Evolutionary conservation across 2,888 invertebrate genomes (phyloP).

Genomic region (Homarus gammarus): DNA sequence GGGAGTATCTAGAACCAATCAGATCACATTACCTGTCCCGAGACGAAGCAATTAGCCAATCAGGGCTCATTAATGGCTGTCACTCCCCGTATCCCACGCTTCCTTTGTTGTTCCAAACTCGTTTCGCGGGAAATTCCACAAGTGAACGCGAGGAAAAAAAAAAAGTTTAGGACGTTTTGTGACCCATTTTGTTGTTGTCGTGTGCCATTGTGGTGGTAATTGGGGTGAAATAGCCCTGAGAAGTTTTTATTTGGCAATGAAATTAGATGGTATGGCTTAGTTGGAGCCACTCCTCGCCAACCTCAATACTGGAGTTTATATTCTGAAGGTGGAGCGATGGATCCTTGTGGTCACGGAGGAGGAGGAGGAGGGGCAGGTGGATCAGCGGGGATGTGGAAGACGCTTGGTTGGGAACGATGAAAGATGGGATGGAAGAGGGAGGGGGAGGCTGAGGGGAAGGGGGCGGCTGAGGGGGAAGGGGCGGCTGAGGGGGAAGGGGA

Average conservation of each 20-base stretch:
- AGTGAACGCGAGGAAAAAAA: slow-evolving; percentile 23
- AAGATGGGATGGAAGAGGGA: too few relatives aligned
- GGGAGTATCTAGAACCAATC: slow-evolving; percentile 7
- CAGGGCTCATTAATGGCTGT: slow-evolving; percentile 35
- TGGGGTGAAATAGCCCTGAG: slow-evolving; percentile 31
- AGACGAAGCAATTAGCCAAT: slow-evolving; percentile 31
- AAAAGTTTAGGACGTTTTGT: slow-evolving; percentile 23
- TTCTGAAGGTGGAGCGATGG: slow-evolving; percentile 4
- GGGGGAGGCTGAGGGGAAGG: too few relatives aligned
- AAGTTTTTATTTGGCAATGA: slow-evolving; percentile 37
- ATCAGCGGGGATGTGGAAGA: too few relatives aligned
- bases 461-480: too few relatives aligned
- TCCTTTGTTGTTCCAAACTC: slow-evolving; percentile 32
- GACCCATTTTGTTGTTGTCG: slow-evolving; percentile 36
- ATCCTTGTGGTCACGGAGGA: background rate
- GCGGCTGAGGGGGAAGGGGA: too few relatives aligned
- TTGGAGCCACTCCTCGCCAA: background rate
- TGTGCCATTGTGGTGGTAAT: slow-evolving; percentile 32
- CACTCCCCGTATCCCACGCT: background rate
- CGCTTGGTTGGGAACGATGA: too few relatives aligned
- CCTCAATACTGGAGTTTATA: background rate
- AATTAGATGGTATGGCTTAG: slow-evolving; percentile 20
- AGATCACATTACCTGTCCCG: background rate
- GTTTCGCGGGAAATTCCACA: slow-evolving; percentile 40
- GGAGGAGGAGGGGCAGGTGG: background rate